Conservation (phyloP, 2,113 vertebrate species). For the Ammodytes marinus region DNA sequence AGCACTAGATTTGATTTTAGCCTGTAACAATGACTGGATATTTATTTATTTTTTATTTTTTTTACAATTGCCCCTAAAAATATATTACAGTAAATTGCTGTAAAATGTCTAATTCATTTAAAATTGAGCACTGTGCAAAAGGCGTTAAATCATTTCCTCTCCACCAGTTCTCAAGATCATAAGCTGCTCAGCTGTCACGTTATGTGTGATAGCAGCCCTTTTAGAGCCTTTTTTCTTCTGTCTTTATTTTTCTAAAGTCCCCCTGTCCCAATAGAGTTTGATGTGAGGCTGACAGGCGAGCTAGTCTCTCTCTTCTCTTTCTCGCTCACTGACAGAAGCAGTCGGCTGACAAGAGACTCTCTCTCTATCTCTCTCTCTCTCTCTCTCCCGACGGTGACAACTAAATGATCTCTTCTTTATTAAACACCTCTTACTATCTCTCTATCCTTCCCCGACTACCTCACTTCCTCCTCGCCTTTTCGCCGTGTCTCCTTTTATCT, state of each 20-base stretch:
- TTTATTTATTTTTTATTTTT: too few species aligned
- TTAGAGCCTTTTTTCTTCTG: constrained; percentile 60
- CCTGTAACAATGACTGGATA: constrained; percentile 14
- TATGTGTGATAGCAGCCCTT: constrained; percentile 67
- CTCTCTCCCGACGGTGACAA: constrained; percentile 81
- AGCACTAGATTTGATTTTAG: constrained; percentile 46
- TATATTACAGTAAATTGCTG: constrained; percentile 21
- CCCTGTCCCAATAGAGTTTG: constrained; percentile 69
- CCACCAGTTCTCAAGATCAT: constrained; percentile 57
- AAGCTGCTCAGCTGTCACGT: constrained; percentile 60
- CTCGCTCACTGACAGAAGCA: constrained; percentile 60
- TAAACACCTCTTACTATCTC: constrained; percentile 84
- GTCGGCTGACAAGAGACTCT: constrained; percentile 73
- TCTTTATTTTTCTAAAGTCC: constrained; percentile 65
- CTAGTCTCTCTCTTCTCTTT: constrained; percentile 61
- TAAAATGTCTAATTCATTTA: background rate
- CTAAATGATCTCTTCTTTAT: constrained; percentile 87
- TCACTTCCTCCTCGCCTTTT: constrained; percentile 62
- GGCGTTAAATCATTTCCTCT: constrained; percentile 31
- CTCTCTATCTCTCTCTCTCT: constrained; percentile 53
- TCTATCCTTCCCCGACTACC: constrained; percentile 64
- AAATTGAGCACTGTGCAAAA: constrained; percentile 32
- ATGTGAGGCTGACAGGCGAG: constrained; percentile 71
- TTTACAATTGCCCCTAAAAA: constrained; percentile 43
- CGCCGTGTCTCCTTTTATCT: constrained; percentile 71